These are phyloP conservation scores for Eurois occulta DNA, from an alignment of 2,888 invertebrate species.

Conservation along the genomic window DNA sequence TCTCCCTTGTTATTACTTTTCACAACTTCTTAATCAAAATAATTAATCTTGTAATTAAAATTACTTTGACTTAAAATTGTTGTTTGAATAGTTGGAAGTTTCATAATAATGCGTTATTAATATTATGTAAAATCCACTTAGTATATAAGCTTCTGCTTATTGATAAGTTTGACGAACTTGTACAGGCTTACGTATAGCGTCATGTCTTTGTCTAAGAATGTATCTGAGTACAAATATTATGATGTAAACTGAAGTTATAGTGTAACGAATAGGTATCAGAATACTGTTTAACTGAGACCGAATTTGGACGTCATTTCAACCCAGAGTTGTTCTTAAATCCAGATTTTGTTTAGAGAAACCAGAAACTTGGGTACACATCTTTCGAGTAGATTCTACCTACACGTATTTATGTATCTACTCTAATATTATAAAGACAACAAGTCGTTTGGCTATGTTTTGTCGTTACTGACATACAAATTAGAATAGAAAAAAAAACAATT, in stretches of 20 bases:
- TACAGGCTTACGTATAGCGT: conserved; percentile 18
- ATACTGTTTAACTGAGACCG: not conserved
- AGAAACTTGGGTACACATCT: not conserved
- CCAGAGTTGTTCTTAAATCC: not conserved
- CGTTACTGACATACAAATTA: too few species aligned
- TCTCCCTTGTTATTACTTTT: not conserved
- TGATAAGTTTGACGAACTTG: conserved; percentile 58
- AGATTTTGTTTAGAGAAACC: not conserved
- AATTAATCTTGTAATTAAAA: conserved; percentile 23
- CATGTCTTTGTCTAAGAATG: conserved; percentile 16
- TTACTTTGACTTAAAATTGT: conserved; percentile 11
- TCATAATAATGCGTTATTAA: conserved; percentile 54
- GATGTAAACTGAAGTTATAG: not conserved
- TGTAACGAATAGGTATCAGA: not conserved
- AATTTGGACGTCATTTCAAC: not conserved
- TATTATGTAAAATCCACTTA: conserved; percentile 52
- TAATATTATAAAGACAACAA: too few species aligned
- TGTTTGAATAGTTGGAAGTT: conserved; percentile 48
- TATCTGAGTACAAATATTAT: conserved; percentile 21
- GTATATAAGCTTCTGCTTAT: conserved; percentile 36
- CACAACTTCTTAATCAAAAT: conserved; percentile 29
- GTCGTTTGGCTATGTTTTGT: too few species aligned
- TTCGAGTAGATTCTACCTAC: not conserved
- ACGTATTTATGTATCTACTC: too few species aligned
- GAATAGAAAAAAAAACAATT: too few species aligned